A percentile compares a stretch with the other conserved stretches of the same genome.
Evolutionary conservation across 2,888 invertebrate genomes (phyloP).

Genomic region (Limnephilus auricula): DNA sequence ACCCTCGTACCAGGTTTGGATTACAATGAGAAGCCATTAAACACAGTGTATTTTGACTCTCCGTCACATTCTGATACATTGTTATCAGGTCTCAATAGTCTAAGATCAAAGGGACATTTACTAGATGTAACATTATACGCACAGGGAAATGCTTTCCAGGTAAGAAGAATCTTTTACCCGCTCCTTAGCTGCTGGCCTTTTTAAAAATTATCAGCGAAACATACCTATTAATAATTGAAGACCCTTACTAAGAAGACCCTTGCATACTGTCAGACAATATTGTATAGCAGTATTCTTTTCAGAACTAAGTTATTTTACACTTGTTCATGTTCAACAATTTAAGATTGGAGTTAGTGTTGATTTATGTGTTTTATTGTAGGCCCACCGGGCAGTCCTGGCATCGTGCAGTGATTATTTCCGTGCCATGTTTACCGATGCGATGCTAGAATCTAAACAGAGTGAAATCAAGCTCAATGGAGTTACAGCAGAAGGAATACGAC

Average conservation of each 20-base stretch:
- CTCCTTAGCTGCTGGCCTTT: background rate
- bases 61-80: conserved; percentile 78
- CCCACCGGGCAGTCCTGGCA: conserved; percentile 84
- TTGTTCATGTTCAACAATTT: background rate
- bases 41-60: conserved; percentile 77
- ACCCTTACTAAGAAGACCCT: background rate
- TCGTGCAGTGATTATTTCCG: conserved; percentile 86
- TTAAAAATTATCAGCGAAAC: background rate
- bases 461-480: conserved; percentile 83
- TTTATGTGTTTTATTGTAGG: conserved; percentile 71
- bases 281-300: background rate
- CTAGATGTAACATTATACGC: conserved; percentile 83
- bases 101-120: conserved; percentile 79
- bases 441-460: conserved; percentile 81
- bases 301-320: background rate
- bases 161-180: conserved; percentile 66
- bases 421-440: conserved; percentile 86
- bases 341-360: background rate
- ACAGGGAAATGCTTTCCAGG: conserved; percentile 81
- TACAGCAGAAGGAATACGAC: conserved; percentile 80
- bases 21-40: conserved; percentile 71
- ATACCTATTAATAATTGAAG: background rate
- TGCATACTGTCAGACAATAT: background rate
- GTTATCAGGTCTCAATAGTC: conserved; percentile 79
- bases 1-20: conserved; percentile 71